Percentiles rank a stretch among this genome's conserved stretches.
Evolutionary conservation across 2,113 vertebrate genomes (phyloP).

Genomic region (Platanista minor): DNA sequence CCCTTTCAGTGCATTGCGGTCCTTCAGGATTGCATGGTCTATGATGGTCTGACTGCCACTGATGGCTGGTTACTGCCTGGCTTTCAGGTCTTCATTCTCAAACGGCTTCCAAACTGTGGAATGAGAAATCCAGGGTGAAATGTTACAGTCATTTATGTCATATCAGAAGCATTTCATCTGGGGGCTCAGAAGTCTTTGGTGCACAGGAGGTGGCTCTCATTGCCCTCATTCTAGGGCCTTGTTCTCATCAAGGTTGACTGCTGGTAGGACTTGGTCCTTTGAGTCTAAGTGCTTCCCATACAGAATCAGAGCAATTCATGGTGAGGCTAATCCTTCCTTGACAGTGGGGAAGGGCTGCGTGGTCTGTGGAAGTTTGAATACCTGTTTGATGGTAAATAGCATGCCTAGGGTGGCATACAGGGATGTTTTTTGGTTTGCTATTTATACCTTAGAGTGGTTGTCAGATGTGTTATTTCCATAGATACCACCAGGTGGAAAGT

Average conservation of each 20-base stretch:
- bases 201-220: neutral
- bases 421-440: neutral
- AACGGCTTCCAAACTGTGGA: neutral
- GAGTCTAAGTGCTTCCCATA: neutral
- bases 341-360: neutral
- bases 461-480: neutral
- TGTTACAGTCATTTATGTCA: neutral
- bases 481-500: neutral
- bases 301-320: neutral
- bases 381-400: neutral
- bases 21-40: neutral
- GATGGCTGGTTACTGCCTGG: neutral
- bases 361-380: neutral
- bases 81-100: neutral
- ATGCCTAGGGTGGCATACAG: neutral
- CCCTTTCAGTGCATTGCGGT: fast-evolving
- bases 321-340: neutral
- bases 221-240: neutral
- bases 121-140: neutral
- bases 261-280: neutral
- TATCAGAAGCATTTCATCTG: neutral
- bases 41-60: fast-evolving
- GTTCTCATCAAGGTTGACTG: neutral
- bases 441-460: neutral
- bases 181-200: neutral